These are phyloP conservation scores for Notothenia rossii DNA, from an alignment of 2,113 vertebrate species.

Conservation along the genomic window DNA sequence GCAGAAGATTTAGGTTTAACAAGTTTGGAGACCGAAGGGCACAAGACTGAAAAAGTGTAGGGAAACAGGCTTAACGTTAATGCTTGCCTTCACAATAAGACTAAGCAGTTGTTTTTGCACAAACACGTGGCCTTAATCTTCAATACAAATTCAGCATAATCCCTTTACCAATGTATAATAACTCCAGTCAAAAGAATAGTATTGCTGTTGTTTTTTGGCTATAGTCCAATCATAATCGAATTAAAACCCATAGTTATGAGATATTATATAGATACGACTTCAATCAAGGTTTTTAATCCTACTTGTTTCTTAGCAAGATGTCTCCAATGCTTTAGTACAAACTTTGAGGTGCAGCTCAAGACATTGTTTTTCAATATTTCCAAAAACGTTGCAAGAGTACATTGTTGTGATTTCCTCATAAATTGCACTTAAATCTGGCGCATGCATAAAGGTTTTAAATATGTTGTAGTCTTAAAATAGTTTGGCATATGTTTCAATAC, in stretches of 20 bases:
- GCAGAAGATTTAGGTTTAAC: slow-evolving; percentile 88
- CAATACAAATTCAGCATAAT: neutral
- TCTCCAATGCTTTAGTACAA: neutral
- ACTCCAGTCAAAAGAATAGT: neutral
- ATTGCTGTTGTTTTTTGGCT: neutral
- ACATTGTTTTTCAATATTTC: neutral
- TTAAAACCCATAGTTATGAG: neutral
- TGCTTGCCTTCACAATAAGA: slow-evolving; percentile 21
- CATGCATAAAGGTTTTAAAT: neutral
- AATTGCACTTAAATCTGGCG: neutral
- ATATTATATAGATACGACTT: neutral
- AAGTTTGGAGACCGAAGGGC: slow-evolving; percentile 68
- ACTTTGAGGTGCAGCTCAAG: neutral
- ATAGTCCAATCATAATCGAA: neutral
- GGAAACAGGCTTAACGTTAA: slow-evolving; percentile 17
- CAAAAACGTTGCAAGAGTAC: neutral
- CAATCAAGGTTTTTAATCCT: neutral
- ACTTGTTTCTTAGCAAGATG: neutral
- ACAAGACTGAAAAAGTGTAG: slow-evolving; percentile 43
- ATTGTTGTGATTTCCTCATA: neutral
- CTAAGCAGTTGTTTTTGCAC: neutral
- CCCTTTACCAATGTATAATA: neutral
- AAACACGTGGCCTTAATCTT: neutral
- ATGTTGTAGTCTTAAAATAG: neutral
- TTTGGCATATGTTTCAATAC: neutral